Conservation (phyloP, 2,113 vertebrate genomes). For the Morone chrysops region DNA sequence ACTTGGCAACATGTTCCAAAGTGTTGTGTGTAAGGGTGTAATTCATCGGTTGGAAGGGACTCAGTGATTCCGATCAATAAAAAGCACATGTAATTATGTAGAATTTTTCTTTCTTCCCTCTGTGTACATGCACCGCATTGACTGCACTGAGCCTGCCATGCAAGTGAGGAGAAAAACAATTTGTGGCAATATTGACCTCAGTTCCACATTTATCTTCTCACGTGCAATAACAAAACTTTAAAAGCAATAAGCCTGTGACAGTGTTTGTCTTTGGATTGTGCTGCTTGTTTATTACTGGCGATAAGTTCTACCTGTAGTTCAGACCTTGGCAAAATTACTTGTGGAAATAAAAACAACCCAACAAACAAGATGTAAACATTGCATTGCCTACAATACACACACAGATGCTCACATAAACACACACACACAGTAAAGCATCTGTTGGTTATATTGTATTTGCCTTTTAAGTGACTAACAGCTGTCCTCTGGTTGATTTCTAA, state of each 20-base stretch:
- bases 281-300: slow-evolving; percentile 38
- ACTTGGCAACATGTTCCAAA: neutral
- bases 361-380: slow-evolving; percentile 31
- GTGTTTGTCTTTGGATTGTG: slow-evolving; percentile 19
- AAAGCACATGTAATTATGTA: slow-evolving; percentile 6
- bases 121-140: neutral
- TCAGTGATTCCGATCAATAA: slow-evolving; percentile 14
- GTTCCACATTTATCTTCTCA: slow-evolving; percentile 10
- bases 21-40: neutral
- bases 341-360: slow-evolving; percentile 27
- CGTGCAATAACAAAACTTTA: slow-evolving; percentile 31
- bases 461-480: slow-evolving; percentile 78
- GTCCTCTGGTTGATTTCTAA: slow-evolving; percentile 73
- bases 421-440: slow-evolving; percentile 69
- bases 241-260: neutral
- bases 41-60: neutral
- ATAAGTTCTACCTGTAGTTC: slow-evolving; percentile 40
- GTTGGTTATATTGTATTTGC: slow-evolving; percentile 70
- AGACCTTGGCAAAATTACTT: slow-evolving; percentile 31
- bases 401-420: slow-evolving; percentile 38
- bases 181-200: slow-evolving; percentile 10
- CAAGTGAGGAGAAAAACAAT: slow-evolving; percentile 22
- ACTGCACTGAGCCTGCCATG: neutral
- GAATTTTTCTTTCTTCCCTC: neutral
- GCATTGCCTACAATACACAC: slow-evolving; percentile 14